Evolutionary conservation across 2,888 invertebrate species (phyloP).

Genomic region (Cistogaster globosa): DNA sequence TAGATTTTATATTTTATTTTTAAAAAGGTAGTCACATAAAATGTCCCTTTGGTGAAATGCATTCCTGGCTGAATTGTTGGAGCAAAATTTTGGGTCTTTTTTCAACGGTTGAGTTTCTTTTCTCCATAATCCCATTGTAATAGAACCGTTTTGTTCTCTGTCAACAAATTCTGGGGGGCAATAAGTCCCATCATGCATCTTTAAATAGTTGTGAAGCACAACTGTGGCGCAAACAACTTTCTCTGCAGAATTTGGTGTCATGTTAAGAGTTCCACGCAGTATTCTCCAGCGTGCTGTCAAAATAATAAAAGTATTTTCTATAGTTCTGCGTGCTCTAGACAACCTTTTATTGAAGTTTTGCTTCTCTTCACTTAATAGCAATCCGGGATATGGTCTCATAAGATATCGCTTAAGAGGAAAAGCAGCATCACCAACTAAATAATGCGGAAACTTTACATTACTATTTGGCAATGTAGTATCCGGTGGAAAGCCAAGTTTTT

Average conservation of each 20-base stretch:
- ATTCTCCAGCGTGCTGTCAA: background rate
- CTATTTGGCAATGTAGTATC: background rate
- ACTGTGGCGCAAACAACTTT: slow-evolving; percentile 19
- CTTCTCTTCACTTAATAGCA: background rate
- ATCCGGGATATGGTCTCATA: background rate
- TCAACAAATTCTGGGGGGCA: background rate
- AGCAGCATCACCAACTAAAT: slow-evolving; percentile 8
- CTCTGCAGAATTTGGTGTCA: slow-evolving; percentile 6
- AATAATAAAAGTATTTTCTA: no score
- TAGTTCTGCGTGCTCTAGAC: no score
- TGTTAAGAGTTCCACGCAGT: slow-evolving; percentile 4
- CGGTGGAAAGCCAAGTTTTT: background rate
- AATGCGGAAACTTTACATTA: background rate
- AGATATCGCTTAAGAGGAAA: background rate
- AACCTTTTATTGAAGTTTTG: background rate
- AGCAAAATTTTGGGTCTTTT: no score
- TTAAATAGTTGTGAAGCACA: slow-evolving; percentile 18
- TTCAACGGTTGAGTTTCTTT: no score
- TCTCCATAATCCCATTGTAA: no score
- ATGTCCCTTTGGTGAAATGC: no score
- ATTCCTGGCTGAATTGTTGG: no score
- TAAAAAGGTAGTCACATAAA: no score
- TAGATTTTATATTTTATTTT: no score
- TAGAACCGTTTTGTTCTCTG: background rate
- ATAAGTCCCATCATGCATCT: slow-evolving; percentile 11